Conservation (phyloP, 2,797 vertebrate species). For the Manis javanica region DNA sequence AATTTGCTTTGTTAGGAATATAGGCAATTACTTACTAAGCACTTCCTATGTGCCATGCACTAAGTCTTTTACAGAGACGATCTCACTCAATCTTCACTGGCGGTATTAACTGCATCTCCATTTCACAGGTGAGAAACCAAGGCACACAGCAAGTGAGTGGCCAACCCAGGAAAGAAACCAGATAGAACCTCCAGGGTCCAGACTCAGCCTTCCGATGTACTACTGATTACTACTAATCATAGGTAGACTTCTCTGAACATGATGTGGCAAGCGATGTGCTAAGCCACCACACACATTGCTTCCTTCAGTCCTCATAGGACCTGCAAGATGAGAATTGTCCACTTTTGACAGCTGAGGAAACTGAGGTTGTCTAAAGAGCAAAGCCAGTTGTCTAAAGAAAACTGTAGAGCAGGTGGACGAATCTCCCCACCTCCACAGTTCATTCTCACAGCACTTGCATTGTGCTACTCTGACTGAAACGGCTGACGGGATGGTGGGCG, state of each 20-base stretch:
- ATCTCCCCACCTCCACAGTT: fast-evolving
- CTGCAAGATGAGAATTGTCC: fast-evolving
- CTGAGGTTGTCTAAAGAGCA: not conserved
- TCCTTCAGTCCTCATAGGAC: fast-evolving
- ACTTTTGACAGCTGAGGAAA: fast-evolving
- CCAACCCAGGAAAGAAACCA: not conserved
- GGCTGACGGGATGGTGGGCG: fast-evolving
- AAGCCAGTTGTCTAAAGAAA: not conserved
- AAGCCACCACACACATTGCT: fast-evolving
- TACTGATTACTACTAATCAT: not conserved
- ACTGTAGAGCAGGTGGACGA: fast-evolving
- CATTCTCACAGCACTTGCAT: fast-evolving
- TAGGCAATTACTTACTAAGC: not conserved
- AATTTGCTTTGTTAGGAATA: not conserved
- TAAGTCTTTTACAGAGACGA: not conserved
- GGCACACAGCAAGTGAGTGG: not conserved
- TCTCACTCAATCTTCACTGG: not conserved
- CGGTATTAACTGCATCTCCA: not conserved
- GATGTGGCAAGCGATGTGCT: fast-evolving
- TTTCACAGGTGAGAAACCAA: not conserved
- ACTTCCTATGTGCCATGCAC: not conserved
- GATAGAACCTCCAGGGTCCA: not conserved
- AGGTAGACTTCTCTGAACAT: not conserved
- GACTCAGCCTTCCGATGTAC: not conserved
- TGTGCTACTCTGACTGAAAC: fast-evolving